Evolutionary conservation across 2,797 vertebrate species (phyloP), one percentile per base, ranked within the genome.

Genomic region (Pseudopleuronectes americanus): DNA sequence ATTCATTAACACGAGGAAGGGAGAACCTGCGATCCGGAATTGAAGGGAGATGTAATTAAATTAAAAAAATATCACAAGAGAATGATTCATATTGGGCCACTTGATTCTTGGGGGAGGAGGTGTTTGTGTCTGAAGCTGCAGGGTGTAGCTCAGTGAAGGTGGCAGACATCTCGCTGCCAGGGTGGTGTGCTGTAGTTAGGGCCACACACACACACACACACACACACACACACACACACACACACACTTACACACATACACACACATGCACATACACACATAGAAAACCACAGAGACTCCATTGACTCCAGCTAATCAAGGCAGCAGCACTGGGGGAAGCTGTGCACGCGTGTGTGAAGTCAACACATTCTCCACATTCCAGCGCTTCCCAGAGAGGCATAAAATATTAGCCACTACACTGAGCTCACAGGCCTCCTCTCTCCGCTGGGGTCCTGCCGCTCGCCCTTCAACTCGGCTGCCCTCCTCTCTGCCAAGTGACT

Each of bases 341-440:
- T 57, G 70, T 52, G 64, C 86, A 92, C 85, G 93, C 84, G 57
- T 86, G 49, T 91, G 93, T 94, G 91, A 93, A 95, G 93, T 95
- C 95, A 95, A 94, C 90, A 92, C 92, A 96, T 97, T 97, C 96
- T 83, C 87, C 41, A 24, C 92, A 97, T 97, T 96, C 95, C 93
- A 88, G 75, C 84, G 93, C 92, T 96, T 96, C 94, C 93, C 92
- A 89, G 93, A 93, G 89, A 93, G 88, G 90, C 89, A 94, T 90
- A 90, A 92, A 84, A 94, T 95, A 94, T 87, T 74, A 80, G 74
- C 94, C 92, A 90, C 87, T 77, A 69, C 81, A 19, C 81, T 76
- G 66, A 65, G 59, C 83, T 66, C 56, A 23, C 66, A 65, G 66
- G 69, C 71, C 56, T 77, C 60, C 21, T 61, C 47, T 68, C 81